Base-by-base conservation (phyloP, 2,797 vertebrate species). In the Chloroceryle inda region DNA sequence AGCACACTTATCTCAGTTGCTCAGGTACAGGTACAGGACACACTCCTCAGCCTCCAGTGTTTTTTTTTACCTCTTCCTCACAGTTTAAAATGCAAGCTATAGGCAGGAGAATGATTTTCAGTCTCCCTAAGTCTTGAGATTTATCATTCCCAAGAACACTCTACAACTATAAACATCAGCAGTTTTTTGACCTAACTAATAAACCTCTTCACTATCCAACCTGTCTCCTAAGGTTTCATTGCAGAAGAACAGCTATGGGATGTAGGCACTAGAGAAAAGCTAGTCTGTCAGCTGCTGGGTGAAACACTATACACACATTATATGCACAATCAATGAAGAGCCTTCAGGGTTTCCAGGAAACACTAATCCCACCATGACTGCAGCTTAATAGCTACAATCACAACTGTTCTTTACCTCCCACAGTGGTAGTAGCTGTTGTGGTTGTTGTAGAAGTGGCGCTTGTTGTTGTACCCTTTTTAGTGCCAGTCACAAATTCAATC, bases 401-500 rank as follows among this genome's bases (percentile, higher is more conserved):
- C 37, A 84, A 47, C 64, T 47, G 44, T n/a, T 88, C 58, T 44
- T 92, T 98, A 99, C 99, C 99, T 99, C 99, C 98, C 15, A 98
- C 98, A 1, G 99, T 98, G 44, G 99, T 98, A 96, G 98, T 99
- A 97, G 98, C 97, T n/a, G 98, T 98, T 92, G 98, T 99, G 91
- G 98, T 98, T 18, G 99, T 98, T 53, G 99, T 97, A 44, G 99
- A 98, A 0, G 99, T 83, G 11, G 99, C 97, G 9, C 94, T 99
- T 94, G 98, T 98, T 10, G 99, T 99, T 76, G 99, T 98, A 14
- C 99, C 99, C 73, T 99, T 99, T 97, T 99, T 99, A 50, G 99
- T 99, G 92, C 99, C 99, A 0, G 99, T 99, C 93, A 99, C 99
- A 97, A 99, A 99, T 95, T 99, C 99, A 87, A 99, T 99, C 99